phyloP scores from a whole-genome alignment of 1,140 invertebrate species.

The Odontomachus brunneus region DNA sequence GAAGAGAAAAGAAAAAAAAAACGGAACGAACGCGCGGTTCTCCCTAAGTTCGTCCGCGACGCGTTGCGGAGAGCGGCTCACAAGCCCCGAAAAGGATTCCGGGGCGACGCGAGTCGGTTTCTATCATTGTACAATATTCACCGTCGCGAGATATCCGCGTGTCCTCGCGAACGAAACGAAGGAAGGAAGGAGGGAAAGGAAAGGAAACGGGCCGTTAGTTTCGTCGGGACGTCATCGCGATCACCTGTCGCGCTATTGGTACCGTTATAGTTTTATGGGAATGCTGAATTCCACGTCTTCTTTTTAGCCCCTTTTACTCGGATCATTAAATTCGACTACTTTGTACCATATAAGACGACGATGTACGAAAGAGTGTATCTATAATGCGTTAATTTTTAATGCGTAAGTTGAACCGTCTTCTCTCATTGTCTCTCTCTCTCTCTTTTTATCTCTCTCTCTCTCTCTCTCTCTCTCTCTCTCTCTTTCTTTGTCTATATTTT shows the following conservation, averaged over 20 bases:
- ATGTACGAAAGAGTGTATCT: conserved; percentile 27
- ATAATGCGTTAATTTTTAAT: conserved; percentile 41
- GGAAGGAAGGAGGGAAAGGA: neutral
- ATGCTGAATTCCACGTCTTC: conserved; percentile 12
- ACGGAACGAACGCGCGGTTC: conserved; percentile 31
- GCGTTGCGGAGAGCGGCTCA: neutral
- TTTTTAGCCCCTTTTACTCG: conserved; percentile 13
- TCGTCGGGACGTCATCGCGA: conserved; percentile 37
- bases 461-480: neutral
- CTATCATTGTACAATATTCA: conserved; percentile 16
- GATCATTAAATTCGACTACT: conserved; percentile 2
- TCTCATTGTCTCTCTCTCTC: conserved; percentile 24
- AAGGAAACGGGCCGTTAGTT: conserved; percentile 44
- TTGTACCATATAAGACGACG: conserved; percentile 22
- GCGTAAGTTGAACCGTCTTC: conserved; percentile 9
- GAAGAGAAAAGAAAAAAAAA: no score
- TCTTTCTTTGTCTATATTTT: neutral
- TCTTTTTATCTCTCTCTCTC: neutral
- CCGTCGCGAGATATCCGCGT: conserved; percentile 17
- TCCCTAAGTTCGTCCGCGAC: conserved; percentile 16
- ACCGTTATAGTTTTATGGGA: conserved; percentile 18
- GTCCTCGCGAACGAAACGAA: neutral
- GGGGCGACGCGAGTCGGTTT: neutral
- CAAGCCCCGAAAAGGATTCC: neutral
- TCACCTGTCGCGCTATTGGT: conserved; percentile 10